Percentiles rank a stretch among this genome's conserved stretches.
Conservation (phyloP, 1,140 invertebrate genomes). For the Trichonephila clavipes region DNA sequence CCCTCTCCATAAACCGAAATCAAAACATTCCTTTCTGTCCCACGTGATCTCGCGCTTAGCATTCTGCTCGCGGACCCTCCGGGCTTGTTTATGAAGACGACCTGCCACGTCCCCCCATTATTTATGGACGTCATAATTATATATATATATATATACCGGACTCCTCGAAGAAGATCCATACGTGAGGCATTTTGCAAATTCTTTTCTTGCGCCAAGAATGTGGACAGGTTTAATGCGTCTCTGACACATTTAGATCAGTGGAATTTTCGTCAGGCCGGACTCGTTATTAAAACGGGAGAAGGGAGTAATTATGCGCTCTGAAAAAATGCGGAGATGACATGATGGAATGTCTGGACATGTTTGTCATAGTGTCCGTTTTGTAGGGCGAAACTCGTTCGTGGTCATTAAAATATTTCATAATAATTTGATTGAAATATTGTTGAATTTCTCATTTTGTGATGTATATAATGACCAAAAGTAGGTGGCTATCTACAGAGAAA, state of each 20-base stretch:
- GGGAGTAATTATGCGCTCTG: not conserved
- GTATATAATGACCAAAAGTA: no score
- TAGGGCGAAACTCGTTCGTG: no score
- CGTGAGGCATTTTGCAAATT: slow-evolving; percentile 13
- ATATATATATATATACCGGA: no score
- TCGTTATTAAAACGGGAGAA: not conserved
- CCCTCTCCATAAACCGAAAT: not conserved
- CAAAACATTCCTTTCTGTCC: not conserved
- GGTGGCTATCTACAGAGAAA: no score
- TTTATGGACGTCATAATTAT: slow-evolving; percentile 34
- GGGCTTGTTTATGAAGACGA: not conserved
- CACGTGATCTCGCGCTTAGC: not conserved
- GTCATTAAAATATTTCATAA: no score
- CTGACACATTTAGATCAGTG: not conserved
- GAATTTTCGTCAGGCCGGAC: not conserved
- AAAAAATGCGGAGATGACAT: not conserved
- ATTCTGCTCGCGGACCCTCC: not conserved
- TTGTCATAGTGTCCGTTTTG: no score
- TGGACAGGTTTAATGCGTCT: not conserved
- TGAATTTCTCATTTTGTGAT: no score
- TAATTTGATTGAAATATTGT: no score
- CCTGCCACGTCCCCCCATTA: not conserved
- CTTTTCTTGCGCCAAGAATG: not conserved
- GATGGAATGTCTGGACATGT: no score
- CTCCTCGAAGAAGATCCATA: not conserved